These are phyloP conservation scores for Balaeniceps rex DNA, from an alignment of 2,113 vertebrate species.

Conservation along the genomic window DNA sequence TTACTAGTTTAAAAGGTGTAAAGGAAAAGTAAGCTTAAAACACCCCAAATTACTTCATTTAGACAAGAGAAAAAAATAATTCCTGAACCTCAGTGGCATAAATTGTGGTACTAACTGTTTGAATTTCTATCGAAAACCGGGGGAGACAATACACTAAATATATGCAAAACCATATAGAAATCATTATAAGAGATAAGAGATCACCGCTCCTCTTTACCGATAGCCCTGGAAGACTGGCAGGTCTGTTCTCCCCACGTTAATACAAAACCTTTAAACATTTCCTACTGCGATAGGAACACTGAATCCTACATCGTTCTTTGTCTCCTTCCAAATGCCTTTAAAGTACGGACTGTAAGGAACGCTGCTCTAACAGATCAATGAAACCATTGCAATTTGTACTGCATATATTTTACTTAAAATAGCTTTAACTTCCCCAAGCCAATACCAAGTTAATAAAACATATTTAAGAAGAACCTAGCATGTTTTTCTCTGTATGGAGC, in stretches of 20 bases:
- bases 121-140: neutral
- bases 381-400: neutral
- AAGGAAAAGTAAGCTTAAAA: neutral
- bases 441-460: slow-evolving; percentile 17
- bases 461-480: neutral
- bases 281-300: neutral
- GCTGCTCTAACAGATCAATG: neutral
- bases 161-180: neutral
- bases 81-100: neutral
- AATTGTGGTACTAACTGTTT: neutral
- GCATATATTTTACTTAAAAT: neutral
- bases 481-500: neutral
- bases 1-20: neutral
- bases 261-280: neutral
- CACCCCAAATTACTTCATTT: neutral
- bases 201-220: neutral
- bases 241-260: neutral
- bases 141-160: neutral
- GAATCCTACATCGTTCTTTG: neutral
- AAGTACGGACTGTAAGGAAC: rapidly evolving
- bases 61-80: neutral
- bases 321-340: neutral
- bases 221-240: neutral
- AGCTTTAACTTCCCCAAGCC: neutral
- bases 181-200: rapidly evolving